Conservation (phyloP, 2,113 vertebrate species). For the Atrichornis clamosus region DNA sequence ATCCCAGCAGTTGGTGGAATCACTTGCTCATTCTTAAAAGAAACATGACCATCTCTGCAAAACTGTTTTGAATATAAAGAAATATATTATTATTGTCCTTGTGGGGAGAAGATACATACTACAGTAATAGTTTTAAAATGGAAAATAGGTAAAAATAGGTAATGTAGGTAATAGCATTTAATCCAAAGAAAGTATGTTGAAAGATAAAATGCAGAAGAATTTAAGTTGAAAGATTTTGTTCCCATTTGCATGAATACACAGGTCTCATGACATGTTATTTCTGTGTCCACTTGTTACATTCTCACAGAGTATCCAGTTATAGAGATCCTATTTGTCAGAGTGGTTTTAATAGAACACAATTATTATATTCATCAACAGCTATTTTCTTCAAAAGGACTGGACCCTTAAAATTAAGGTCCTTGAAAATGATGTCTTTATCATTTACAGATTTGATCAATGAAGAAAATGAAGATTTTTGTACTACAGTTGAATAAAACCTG, state of each 20-base stretch:
- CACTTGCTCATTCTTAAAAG: not conserved
- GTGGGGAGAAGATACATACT: not conserved
- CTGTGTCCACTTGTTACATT: not conserved
- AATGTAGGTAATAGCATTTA: not conserved
- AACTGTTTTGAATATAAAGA: not conserved
- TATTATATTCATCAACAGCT: not conserved
- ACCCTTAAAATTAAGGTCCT: not conserved
- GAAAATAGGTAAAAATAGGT: not conserved
- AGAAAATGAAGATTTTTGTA: not conserved
- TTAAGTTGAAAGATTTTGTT: not conserved
- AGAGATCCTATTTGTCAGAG: not conserved
- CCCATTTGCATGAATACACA: not conserved
- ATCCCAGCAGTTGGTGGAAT: not conserved
- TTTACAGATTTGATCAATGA: not conserved
- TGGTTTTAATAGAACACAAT: not conserved
- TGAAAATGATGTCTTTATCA: not conserved
- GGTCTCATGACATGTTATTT: not conserved
- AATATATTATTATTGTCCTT: not conserved
- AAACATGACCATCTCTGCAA: rapidly evolving
- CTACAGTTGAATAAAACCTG: not conserved
- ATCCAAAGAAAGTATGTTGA: not conserved
- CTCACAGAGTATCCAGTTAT: not conserved
- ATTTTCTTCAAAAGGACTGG: not conserved
- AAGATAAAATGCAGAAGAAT: not conserved
- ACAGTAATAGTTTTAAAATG: not conserved